Evolutionary conservation across 2,888 invertebrate genomes (phyloP).

Genomic region (Romanomermis culicivorax): DNA sequence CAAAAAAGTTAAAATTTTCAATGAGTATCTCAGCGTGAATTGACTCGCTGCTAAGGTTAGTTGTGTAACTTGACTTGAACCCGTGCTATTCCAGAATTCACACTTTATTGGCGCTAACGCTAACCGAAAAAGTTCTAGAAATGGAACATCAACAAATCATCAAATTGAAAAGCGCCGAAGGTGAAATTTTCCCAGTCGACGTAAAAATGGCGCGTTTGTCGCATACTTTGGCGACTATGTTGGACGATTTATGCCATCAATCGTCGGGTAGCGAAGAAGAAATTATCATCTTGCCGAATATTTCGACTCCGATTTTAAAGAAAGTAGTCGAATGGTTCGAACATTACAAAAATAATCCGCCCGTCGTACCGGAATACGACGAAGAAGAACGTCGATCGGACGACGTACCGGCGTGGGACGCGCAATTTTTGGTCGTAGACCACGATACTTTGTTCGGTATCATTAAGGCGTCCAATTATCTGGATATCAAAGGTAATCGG

Average conservation of each 20-base stretch:
- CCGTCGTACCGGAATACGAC: conserved; percentile 82
- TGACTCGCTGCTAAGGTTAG: too few relatives aligned
- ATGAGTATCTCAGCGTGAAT: too few relatives aligned
- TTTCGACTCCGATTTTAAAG: conserved; percentile 80
- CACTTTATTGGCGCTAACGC: too few relatives aligned
- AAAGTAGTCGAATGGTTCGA: conserved; percentile 43
- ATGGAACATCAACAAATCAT: too few relatives aligned
- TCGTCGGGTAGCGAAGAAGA: conserved; percentile 49
- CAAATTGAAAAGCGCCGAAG: conserved; percentile 79
- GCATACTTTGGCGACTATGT: conserved; percentile 91
- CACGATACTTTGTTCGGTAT: conserved; percentile 87
- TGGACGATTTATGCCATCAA: conserved; percentile 49
- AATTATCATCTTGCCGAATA: conserved; percentile 83
- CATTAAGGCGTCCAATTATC: conserved; percentile 39
- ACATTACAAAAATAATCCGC: conserved; percentile 52
- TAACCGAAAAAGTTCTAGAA: too few relatives aligned
- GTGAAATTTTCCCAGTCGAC: conserved; percentile 82
- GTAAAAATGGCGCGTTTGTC: conserved; percentile 92
- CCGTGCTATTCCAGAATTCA: too few relatives aligned
- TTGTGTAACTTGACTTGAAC: too few relatives aligned
- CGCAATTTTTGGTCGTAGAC: conserved; percentile 92
- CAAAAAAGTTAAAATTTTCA: too few relatives aligned
- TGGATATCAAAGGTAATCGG: conserved; percentile 32
- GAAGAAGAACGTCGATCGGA: conserved; percentile 94
- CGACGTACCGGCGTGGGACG: conserved; percentile 96